Conservation (phyloP, 2,797 vertebrate species). For the Lacerta viridis region DNA sequence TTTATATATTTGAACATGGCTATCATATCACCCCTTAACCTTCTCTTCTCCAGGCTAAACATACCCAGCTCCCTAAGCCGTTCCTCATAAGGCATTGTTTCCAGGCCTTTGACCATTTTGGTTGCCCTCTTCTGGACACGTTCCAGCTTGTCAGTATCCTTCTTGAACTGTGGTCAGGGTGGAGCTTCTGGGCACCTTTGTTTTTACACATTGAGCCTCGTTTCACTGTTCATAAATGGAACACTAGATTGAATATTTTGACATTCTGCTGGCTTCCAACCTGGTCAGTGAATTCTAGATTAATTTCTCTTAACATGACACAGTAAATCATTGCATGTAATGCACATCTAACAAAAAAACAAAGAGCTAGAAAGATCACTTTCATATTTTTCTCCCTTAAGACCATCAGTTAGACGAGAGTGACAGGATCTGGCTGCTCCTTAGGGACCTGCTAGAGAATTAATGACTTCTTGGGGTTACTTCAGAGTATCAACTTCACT, state of each 20-base stretch:
- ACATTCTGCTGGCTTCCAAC: slow-evolving; percentile 18
- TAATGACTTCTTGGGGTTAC: slow-evolving; percentile 46
- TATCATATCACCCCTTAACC: too few relatives aligned
- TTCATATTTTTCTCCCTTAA: fast-evolving
- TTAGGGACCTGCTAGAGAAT: slow-evolving; percentile 32
- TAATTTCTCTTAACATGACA: slow-evolving; percentile 20
- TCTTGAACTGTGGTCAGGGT: too few relatives aligned
- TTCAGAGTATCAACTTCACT: slow-evolving; percentile 37
- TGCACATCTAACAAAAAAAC: slow-evolving; percentile 23
- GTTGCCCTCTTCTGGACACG: too few relatives aligned
- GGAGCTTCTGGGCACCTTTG: neutral
- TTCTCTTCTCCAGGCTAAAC: too few relatives aligned
- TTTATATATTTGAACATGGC: too few relatives aligned
- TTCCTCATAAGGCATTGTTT: too few relatives aligned
- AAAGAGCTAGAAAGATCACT: slow-evolving; percentile 43
- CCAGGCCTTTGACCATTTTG: too few relatives aligned
- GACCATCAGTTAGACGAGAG: slow-evolving; percentile 45
- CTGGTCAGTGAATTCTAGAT: neutral
- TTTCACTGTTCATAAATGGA: slow-evolving; percentile 40
- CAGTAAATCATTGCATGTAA: neutral
- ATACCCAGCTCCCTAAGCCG: too few relatives aligned
- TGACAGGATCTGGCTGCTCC: slow-evolving; percentile 33
- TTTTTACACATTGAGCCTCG: neutral
- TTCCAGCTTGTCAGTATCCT: too few relatives aligned
- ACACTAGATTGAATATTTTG: slow-evolving; percentile 44